A percentile compares a stretch with the other conserved stretches of the same genome.
Conservation (phyloP, 2,797 vertebrate species). For the Rhinophrynus dorsalis region DNA sequence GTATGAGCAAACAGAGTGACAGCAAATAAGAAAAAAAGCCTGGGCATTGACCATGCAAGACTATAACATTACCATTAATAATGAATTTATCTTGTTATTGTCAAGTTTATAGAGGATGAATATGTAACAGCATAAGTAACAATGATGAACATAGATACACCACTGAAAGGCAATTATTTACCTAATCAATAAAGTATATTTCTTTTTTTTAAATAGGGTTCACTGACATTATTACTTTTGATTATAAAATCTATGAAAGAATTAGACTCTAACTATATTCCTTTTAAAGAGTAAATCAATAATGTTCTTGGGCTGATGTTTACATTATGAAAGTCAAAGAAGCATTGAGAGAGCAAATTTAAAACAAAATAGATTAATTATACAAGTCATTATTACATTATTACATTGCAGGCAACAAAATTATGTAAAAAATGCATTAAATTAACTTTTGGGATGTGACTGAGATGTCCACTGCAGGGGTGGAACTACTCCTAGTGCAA, state of each 20-base stretch:
- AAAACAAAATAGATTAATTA: no score
- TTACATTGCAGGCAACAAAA: no score
- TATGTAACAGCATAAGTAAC: neutral
- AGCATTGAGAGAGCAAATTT: neutral
- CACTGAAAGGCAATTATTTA: neutral
- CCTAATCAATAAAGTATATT: slow-evolving; percentile 2
- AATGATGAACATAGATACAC: neutral
- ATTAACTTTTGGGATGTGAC: no score
- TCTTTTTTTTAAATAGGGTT: neutral
- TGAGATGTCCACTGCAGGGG: no score
- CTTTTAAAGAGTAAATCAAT: neutral
- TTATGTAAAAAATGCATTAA: no score
- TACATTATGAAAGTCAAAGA: neutral
- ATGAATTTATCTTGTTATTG: neutral
- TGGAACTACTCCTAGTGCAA: no score
- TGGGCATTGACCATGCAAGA: neutral
- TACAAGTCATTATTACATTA: no score
- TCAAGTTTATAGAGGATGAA: neutral
- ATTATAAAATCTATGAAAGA: slow-evolving; percentile 10
- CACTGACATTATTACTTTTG: slow-evolving; percentile 4
- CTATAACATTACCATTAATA: neutral
- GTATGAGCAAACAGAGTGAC: no score
- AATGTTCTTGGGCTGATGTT: neutral
- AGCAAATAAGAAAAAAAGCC: neutral
- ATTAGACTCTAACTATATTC: neutral